Evolutionary conservation across 2,888 invertebrate genomes (phyloP), one percentile per base, ranked within the genome.

Genomic region (Nycteola revayana): DNA sequence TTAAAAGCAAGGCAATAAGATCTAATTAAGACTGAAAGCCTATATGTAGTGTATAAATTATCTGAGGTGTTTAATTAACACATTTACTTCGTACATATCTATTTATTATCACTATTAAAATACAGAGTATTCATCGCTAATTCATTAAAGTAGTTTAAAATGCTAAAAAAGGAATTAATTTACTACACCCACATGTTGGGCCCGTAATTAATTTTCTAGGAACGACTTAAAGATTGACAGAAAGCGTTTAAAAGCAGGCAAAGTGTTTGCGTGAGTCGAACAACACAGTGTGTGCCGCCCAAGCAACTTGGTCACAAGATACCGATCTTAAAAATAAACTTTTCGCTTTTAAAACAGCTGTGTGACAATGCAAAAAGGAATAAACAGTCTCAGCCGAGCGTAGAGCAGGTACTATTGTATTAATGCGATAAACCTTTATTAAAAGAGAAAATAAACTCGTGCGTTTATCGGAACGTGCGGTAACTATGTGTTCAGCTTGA

Each of bases 381-480:
- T 32, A 45, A 59, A 61, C 34, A 37, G 32, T 37, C 33, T 50
- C 38, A 35, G 55, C 46, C 37, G 50, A 46, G 55, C 53, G 52
- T 47, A 53, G 53, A 49, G 45, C 58, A 53, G 58, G 53, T 63
- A 64, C 70, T 69, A 75, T 77, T 77, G 75, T 77, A 73, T 69
- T 71, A 66, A 64, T 66, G 63, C 67, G 66, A 74, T 76, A 71
- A 71, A 68, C 54, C 60, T 64, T 61, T 56, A 50, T 14, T 47
- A 44, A 49, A 56, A 60, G 66, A 60, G 41, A 64, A 62, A 60
- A 66, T 60, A 60, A 37, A 53, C 2, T 37, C 28, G 58, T 56
- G 42, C 58, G 46, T 49, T 49, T 56, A 63, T 58, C 47, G 49
- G 64, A 57, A 59, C 14, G 14, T 14, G 14, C 2, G 14, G 14